A percentile compares a stretch with the other conserved stretches of the same genome.
Conservation (phyloP, 2,888 invertebrate genomes). For the Drosophila kanekoi region DNA sequence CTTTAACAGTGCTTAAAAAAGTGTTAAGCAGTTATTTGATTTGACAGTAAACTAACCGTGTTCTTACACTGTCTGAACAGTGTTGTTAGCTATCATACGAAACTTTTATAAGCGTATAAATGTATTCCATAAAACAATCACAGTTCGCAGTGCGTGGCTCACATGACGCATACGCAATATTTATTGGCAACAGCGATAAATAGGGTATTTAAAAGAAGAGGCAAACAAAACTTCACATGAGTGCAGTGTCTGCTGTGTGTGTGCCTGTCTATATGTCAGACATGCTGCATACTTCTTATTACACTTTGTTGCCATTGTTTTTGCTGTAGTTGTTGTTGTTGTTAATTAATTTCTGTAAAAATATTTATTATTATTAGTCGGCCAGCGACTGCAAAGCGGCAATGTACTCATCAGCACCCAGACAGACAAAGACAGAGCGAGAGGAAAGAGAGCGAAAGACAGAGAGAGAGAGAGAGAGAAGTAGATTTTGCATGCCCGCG, state of each 20-base stretch:
- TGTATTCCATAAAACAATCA: not conserved
- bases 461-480: not conserved
- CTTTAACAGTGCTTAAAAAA: not conserved
- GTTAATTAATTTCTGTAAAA: slow-evolving; percentile 71
- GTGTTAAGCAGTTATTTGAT: no score
- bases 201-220: not conserved
- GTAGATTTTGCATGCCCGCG: slow-evolving; percentile 46
- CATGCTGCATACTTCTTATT: slow-evolving; percentile 43
- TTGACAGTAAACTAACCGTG: no score
- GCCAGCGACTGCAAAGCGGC: slow-evolving; percentile 53
- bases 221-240: slow-evolving; percentile 4
- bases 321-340: slow-evolving; percentile 58
- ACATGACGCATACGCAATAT: slow-evolving; percentile 58
- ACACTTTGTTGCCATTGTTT: slow-evolving; percentile 62
- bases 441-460: not conserved
- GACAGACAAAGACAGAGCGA: slow-evolving; percentile 23
- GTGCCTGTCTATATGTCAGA: slow-evolving; percentile 20
- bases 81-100: no score
- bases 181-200: slow-evolving; percentile 39
- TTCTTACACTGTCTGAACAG: no score
- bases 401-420: slow-evolving; percentile 62
- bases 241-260: slow-evolving; percentile 1
- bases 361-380: slow-evolving; percentile 76
- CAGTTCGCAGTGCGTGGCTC: slow-evolving; percentile 1
- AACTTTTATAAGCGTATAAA: no score